Evolutionary conservation across 2,888 invertebrate species (phyloP).

Genomic region (Sphaeridia pumilis): DNA sequence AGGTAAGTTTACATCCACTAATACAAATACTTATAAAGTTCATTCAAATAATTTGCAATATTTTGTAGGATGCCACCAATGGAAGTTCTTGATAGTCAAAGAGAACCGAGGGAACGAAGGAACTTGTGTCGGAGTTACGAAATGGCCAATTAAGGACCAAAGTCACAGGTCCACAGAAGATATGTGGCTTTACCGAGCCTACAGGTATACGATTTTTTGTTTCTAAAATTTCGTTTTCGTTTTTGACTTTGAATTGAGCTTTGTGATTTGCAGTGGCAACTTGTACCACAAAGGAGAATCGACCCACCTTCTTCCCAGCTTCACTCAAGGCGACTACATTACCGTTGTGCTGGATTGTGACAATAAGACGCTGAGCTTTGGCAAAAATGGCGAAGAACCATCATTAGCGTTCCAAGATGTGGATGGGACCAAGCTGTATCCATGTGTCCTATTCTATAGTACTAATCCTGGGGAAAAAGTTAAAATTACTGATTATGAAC

Average conservation of each 20-base stretch:
- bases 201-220: conserved; percentile 40
- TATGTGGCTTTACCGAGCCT: conserved; percentile 52
- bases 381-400: conserved; percentile 54
- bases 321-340: conserved; percentile 54
- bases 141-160: neutral
- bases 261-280: conserved; percentile 51
- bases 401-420: conserved; percentile 52
- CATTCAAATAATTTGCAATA: neutral
- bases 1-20: conserved; percentile 29
- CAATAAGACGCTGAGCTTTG: conserved; percentile 51
- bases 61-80: neutral
- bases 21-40: neutral
- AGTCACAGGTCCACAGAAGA: conserved; percentile 48
- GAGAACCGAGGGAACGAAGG: neutral
- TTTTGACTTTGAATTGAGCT: too few species aligned
- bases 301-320: conserved; percentile 46
- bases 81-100: neutral
- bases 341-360: conserved; percentile 52
- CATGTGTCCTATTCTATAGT: conserved; percentile 55
- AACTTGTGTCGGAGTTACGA: neutral
- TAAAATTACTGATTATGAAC: conserved; percentile 53
- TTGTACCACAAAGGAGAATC: conserved; percentile 53
- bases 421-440: conserved; percentile 50
- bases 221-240: conserved; percentile 15
- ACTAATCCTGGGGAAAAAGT: conserved; percentile 55